These are phyloP conservation scores for Adelges cooleyi DNA, from an alignment of 1,140 invertebrate species.

Conservation along the genomic window DNA sequence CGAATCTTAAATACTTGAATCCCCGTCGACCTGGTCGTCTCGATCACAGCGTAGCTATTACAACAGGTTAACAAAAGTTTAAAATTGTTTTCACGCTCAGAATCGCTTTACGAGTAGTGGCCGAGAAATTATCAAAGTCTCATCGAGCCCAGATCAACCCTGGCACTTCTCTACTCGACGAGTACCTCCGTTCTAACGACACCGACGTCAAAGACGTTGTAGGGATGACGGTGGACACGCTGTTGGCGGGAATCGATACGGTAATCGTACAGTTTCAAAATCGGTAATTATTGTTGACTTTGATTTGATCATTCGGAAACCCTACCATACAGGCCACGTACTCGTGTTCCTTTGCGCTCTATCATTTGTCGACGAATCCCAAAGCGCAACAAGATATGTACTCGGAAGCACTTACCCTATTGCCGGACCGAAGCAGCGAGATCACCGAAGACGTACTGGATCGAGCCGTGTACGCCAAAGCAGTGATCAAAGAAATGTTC, in stretches of 20 bases:
- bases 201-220: slow-evolving; percentile 65
- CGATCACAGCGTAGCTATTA: background rate
- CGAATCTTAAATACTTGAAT: too few species aligned
- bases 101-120: slow-evolving; percentile 54
- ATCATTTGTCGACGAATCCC: slow-evolving; percentile 63
- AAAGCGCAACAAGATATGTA: slow-evolving; percentile 60
- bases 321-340: slow-evolving; percentile 64
- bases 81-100: too few species aligned
- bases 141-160: slow-evolving; percentile 33
- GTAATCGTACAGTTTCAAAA: slow-evolving; percentile 40
- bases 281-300: slow-evolving; percentile 16
- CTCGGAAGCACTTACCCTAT: slow-evolving; percentile 48
- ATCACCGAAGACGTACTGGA: slow-evolving; percentile 49
- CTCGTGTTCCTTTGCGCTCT: slow-evolving; percentile 63
- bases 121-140: slow-evolving; percentile 45
- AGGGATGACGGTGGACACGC: slow-evolving; percentile 68
- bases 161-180: slow-evolving; percentile 49
- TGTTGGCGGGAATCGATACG: slow-evolving; percentile 78
- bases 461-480: slow-evolving; percentile 58
- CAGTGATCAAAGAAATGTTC: slow-evolving; percentile 72
- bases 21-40: too few species aligned
- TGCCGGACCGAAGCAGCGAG: slow-evolving; percentile 39
- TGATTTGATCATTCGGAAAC: too few species aligned
- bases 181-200: slow-evolving; percentile 52
- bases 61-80: too few species aligned